Evolutionary conservation across 1,140 invertebrate genomes (phyloP), one percentile per base, ranked within the genome.

Genomic region (Lasioglossum baleicum): DNA sequence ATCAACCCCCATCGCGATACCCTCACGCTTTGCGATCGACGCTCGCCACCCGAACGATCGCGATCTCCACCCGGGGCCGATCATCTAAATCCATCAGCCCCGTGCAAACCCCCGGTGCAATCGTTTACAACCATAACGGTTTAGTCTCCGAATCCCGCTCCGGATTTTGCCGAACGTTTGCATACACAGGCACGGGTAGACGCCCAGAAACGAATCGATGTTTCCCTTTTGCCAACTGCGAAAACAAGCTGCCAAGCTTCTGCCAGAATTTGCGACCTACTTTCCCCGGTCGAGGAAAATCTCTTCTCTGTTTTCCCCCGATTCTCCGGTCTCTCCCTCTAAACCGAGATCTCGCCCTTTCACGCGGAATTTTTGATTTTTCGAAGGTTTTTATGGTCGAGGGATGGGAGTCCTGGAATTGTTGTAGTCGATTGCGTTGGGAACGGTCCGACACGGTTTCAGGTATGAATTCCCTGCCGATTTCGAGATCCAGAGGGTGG

Each of bases 1-100:
- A 84, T 85, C 80, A 10, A 69, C 53, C 76, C 65, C 74, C 70
- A 15, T 35, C 13, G 35, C 11, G n/a, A 26, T 26, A 63, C 40
- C 40, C 35, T 82, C 31, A 53, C 56, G 40, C 56, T 74, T 74
- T 22, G 17, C 60, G 65, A 60, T 63, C 66, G 56, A 35, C 8
- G 69, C 26, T 31, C 35, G 51, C n/a, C 70, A 67, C 60, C 53
- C 44, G 51, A 65, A 60, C 5, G 7, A 26, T 13, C 64, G 40
- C 48, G 53, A 44, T n/a, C 22, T 2, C 4, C 44, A 13, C 51
- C 51, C 6, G 1, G n/a, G 2, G 20, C 17, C 64, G 17, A 2
- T 35, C 35, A 5, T 35, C 35, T 0, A 35, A 35, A 35, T 35
- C 35, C 35, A 35, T 35, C 35, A 5, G n/a, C 35, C 35, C 3